phyloP scores from a whole-genome alignment of 2,113 vertebrate genomes.

The Archilochus colubris region DNA sequence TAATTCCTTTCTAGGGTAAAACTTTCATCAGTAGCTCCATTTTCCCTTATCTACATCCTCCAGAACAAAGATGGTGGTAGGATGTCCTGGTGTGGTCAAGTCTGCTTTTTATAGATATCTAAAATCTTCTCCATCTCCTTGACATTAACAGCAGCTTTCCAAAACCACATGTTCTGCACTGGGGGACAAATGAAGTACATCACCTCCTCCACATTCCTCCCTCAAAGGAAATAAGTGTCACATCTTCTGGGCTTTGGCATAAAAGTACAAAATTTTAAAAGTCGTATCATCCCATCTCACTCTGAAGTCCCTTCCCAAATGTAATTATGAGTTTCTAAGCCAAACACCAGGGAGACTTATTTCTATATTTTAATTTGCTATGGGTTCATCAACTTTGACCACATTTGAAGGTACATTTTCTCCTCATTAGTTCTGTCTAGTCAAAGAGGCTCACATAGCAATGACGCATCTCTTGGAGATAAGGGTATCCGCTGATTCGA shows the following conservation, averaged over 20 bases:
- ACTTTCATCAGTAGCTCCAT: not conserved
- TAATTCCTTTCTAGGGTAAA: not conserved
- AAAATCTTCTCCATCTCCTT: not conserved
- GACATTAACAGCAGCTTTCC: not conserved
- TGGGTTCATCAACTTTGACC: not conserved
- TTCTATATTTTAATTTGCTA: not conserved
- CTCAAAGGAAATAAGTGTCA: not conserved
- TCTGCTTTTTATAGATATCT: not conserved
- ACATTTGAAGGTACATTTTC: conserved; percentile 31
- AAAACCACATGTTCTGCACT: not conserved
- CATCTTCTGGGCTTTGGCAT: not conserved
- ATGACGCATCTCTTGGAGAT: conserved; percentile 65
- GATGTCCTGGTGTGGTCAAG: not conserved
- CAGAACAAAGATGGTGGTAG: not conserved
- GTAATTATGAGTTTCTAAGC: not conserved
- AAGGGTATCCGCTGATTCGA: conserved; percentile 64
- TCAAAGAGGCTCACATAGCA: conserved; percentile 25
- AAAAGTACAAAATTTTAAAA: not conserved
- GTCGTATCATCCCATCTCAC: not conserved
- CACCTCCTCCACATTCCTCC: not conserved
- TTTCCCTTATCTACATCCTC: not conserved
- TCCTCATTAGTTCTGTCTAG: conserved; percentile 32
- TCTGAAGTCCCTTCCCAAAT: not conserved
- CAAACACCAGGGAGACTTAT: not conserved
- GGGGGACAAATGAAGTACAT: conserved; percentile 27